phyloP scores from a whole-genome alignment of 2,888 invertebrate species.

The Ptychoptera albimana region DNA sequence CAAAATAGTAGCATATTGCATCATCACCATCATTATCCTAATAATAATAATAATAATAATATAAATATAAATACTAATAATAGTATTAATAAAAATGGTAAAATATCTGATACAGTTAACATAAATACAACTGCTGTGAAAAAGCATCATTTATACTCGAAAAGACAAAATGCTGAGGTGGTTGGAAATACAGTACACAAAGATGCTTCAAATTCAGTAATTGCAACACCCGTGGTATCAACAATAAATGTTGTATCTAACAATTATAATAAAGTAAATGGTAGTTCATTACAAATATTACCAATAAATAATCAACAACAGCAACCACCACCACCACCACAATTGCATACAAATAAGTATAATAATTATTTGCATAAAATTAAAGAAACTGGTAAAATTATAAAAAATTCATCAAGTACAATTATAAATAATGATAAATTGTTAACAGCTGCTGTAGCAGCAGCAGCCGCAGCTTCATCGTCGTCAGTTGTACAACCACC shows the following conservation, averaged over 20 bases:
- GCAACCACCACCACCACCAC: not conserved
- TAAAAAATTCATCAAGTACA: slow-evolving; percentile 18
- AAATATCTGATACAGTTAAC: not conserved
- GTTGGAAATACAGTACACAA: slow-evolving; percentile 19
- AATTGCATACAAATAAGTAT: not conserved
- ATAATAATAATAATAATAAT: not conserved
- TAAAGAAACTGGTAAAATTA: slow-evolving; percentile 18
- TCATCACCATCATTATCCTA: no score
- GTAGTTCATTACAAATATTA: not conserved
- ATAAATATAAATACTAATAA: no score
- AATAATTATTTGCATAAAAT: slow-evolving; percentile 16
- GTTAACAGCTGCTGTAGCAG: not conserved
- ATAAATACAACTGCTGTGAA: slow-evolving; percentile 21
- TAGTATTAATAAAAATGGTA: not conserved
- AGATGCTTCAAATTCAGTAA: not conserved
- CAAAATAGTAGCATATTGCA: not conserved
- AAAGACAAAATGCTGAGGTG: slow-evolving; percentile 18
- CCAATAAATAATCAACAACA: not conserved
- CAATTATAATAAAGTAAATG: not conserved
- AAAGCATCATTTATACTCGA: slow-evolving; percentile 29
- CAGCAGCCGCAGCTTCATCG: not conserved
- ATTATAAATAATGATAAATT: slow-evolving; percentile 5
- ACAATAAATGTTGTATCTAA: not conserved
- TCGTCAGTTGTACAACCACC: slow-evolving; percentile 1
- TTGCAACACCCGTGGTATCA: not conserved